These are phyloP conservation scores for Thalassarche chlororhynchos DNA, from an alignment of 2,113 vertebrate species.

Conservation along the genomic window DNA sequence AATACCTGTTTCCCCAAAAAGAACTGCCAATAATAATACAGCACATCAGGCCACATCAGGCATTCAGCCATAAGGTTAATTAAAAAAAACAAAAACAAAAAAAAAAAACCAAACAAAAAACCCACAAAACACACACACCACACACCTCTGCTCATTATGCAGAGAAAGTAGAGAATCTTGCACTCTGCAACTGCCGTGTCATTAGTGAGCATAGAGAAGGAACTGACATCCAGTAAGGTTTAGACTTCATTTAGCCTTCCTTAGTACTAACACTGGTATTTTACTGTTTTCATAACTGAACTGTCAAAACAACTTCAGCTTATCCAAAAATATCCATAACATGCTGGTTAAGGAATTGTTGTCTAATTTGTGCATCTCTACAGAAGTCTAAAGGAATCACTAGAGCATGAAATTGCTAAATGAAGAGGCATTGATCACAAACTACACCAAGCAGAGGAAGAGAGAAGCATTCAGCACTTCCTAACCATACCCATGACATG, in stretches of 20 bases:
- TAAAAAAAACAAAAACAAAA: not conserved
- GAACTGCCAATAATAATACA: not conserved
- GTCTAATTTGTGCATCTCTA: constrained; percentile 5
- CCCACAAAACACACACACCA: too few species aligned
- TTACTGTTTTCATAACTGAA: constrained; percentile 8
- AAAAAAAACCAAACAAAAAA: too few species aligned
- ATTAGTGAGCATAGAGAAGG: not conserved
- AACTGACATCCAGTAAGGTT: not conserved
- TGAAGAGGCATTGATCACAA: not conserved
- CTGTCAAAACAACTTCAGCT: not conserved
- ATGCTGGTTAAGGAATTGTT: not conserved
- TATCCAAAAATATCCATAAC: not conserved
- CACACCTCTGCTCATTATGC: not conserved
- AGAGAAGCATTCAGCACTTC: not conserved
- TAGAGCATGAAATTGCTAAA: constrained; percentile 11
- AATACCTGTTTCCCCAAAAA: not conserved
- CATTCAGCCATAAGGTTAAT: not conserved
- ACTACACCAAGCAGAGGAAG: not conserved
- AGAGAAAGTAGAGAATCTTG: not conserved
- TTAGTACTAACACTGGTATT: not conserved
- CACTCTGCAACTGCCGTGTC: not conserved
- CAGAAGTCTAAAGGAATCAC: constrained; percentile 16
- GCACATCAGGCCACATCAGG: not conserved
- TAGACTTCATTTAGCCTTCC: not conserved
- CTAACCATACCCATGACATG: not conserved